Percentiles rank a stretch among this genome's conserved stretches.
phyloP scores from a whole-genome alignment of 30 jellyfish, hydroid and myxozoan genomes.

The Aurelia aurita region DNA sequence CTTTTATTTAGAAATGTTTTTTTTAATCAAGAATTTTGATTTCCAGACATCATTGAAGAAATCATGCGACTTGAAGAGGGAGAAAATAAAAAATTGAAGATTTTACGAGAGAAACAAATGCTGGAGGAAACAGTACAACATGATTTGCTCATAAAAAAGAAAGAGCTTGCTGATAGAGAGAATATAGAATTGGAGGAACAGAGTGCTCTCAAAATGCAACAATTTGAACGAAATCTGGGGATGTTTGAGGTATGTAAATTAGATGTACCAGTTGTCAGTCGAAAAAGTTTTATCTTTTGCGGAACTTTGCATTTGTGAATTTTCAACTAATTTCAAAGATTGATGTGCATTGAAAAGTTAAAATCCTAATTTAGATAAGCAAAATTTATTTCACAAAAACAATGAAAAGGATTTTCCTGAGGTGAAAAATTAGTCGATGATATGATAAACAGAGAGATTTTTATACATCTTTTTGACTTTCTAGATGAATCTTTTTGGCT shows the following conservation, averaged over 20 bases:
- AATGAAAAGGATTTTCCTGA: too few species aligned
- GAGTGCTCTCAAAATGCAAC: background rate
- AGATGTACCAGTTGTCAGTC: background rate
- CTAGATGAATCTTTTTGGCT: too few species aligned
- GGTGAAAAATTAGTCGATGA: too few species aligned
- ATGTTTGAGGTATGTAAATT: slow-evolving; percentile 6
- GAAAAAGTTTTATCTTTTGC: background rate
- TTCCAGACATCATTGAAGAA: slow-evolving; percentile 28
- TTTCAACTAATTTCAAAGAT: too few species aligned
- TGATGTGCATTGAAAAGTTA: too few species aligned
- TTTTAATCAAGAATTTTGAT: too few species aligned
- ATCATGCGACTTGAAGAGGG: slow-evolving; percentile 44
- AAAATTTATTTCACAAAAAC: too few species aligned
- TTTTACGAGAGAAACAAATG: slow-evolving; percentile 29
- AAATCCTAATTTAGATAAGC: too few species aligned
- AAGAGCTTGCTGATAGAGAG: slow-evolving; percentile 9
- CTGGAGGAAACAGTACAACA: slow-evolving; percentile 14
- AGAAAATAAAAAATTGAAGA: slow-evolving; percentile 37
- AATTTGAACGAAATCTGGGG: slow-evolving; percentile 5
- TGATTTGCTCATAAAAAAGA: background rate
- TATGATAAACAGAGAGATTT: too few species aligned
- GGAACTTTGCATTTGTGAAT: too few species aligned
- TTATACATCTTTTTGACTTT: too few species aligned
- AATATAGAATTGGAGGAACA: background rate
- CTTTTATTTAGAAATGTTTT: background rate